phyloP scores from a whole-genome alignment of 2,888 invertebrate genomes.

The Mongoloraphidia duomilia region DNA sequence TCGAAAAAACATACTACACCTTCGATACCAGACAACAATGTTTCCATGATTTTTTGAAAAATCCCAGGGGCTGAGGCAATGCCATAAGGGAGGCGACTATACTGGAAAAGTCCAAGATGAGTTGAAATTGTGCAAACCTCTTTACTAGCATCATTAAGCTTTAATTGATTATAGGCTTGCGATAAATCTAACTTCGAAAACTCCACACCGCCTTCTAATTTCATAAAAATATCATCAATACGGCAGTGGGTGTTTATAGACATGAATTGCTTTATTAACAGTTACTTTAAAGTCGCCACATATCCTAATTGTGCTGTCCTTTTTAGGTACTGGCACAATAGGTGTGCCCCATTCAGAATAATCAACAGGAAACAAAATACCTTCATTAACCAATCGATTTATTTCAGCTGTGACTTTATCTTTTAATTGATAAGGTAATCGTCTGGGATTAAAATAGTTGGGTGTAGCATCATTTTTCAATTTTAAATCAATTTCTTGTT shows the following conservation, averaged over 20 bases:
- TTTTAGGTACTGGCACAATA: too few species aligned
- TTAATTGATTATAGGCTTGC: conserved; percentile 12
- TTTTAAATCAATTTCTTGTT: too few species aligned
- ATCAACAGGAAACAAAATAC: too few species aligned
- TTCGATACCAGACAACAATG: conserved; percentile 8
- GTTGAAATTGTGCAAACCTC: conserved; percentile 10
- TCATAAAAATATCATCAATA: conserved; percentile 10
- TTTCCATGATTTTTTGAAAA: conserved; percentile 13
- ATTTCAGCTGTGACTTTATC: too few species aligned
- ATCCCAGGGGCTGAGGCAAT: conserved; percentile 8
- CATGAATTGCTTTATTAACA: too few species aligned
- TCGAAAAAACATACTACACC: conserved; percentile 9
- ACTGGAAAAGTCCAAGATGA: conserved; percentile 11
- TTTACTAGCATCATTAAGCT: conserved; percentile 5
- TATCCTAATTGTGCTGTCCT: too few species aligned
- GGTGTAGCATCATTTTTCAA: too few species aligned
- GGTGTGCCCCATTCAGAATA: too few species aligned
- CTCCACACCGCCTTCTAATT: conserved; percentile 3
- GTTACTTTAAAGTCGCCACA: too few species aligned
- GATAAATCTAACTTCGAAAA: conserved; percentile 12
- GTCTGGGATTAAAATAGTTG: too few species aligned
- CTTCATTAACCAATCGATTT: too few species aligned
- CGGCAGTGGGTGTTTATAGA: conserved; percentile 11
- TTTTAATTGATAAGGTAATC: too few species aligned
- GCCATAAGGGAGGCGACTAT: conserved; percentile 11